Evolutionary conservation across 2,113 vertebrate species (phyloP).

Genomic region (Rhea pennata): DNA sequence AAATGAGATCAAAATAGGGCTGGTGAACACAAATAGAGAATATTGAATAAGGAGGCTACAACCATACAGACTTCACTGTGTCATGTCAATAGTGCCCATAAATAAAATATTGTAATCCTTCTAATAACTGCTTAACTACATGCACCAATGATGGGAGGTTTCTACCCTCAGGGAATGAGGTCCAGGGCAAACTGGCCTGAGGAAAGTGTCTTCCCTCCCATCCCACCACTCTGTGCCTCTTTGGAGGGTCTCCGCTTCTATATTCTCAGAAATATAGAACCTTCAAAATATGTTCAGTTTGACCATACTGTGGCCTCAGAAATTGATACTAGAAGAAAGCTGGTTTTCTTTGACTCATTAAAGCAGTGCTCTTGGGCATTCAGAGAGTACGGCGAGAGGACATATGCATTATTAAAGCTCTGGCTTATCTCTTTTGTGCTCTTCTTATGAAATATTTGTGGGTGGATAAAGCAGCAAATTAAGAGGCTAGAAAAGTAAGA

Average conservation of each 20-base stretch:
- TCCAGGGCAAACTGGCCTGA: background rate
- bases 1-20: background rate
- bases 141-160: background rate
- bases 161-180: background rate
- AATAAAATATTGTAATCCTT: background rate
- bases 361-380: conserved; percentile 28
- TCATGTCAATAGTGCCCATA: background rate
- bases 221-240: background rate
- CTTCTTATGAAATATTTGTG: background rate
- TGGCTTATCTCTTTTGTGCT: background rate
- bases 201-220: background rate
- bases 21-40: background rate
- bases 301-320: background rate
- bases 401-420: conserved; percentile 17
- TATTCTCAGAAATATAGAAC: background rate
- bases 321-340: background rate
- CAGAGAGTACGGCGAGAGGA: background rate
- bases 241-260: background rate
- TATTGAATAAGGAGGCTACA: background rate
- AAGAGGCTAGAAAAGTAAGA: background rate
- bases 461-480: background rate
- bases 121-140: background rate
- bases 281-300: background rate
- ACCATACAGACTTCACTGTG: background rate
- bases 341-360: conserved; percentile 8